Base-by-base conservation (phyloP, 92 coral and sea anemone genomes). In the Epizoanthus scotinus region DNA sequence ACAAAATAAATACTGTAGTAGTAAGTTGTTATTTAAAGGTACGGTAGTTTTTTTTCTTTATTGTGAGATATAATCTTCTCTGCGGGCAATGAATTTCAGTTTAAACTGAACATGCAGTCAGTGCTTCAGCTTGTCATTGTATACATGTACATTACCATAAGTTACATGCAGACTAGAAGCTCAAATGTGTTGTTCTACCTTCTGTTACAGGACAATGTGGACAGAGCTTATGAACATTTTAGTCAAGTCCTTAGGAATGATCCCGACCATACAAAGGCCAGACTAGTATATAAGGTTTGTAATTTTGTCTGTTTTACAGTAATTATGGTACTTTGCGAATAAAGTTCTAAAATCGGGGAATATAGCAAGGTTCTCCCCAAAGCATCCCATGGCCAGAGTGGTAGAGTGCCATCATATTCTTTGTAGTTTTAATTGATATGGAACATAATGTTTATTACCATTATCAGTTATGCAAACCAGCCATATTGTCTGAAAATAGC, bases 231-330 rank as follows among this genome's bases (percentile, higher is more conserved):
- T 75, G 94, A 93, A 70, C 97, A 94, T 80, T 96, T 96, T 56
- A 89, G 86, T 34, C 90, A 86, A 85, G 99, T 88, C 63, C 88
- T 96, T 54, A 86, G 89, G 81, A 86, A 85, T 61, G 99, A 96
- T 57, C 99, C 99, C 10, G 99, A 96, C 78, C 98, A 96, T 68
- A 96, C 90, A 61, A 93, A 96, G 69, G 99, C 99, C 55, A 89
- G 90, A 79, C 15, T 83, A 25, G 91, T 84, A 18, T 85, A 85
- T 55, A 96, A 86, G 98, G 99, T 96, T 49, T 42, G 79, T 62
- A 0, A 49, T n/a, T n/a, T 40, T 21, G 42, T 64, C 17, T 0
- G 38, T 63, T 63, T 14, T 21, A 12, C 40, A 62, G 6, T 72
- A 71, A n/a, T n/a, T 1, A 15, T 10, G 8, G 63, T 69, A 36